phyloP scores from a whole-genome alignment of 2,797 vertebrate genomes.

The Synanceia verrucosa region DNA sequence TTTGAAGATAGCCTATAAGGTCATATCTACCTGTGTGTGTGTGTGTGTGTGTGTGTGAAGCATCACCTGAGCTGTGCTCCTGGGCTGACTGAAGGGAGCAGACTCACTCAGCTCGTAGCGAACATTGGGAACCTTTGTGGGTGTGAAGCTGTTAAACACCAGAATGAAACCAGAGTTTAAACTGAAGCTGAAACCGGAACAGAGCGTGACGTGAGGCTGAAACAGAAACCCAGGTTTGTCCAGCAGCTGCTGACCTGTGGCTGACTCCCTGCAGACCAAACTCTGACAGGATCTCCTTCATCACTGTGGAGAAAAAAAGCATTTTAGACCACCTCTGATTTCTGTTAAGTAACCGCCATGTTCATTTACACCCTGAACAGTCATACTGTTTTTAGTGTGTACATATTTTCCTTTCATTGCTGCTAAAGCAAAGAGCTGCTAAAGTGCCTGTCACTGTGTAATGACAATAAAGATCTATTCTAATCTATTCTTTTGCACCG shows the following conservation, averaged over 20 bases:
- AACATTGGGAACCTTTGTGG: conserved; percentile 82
- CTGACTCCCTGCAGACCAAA: conserved; percentile 83
- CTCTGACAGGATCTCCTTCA: conserved; percentile 84
- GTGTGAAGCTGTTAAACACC: conserved; percentile 72
- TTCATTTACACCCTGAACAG: too few species aligned
- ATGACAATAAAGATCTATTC: too few species aligned
- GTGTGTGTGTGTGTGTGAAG: background rate
- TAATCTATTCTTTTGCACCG: too few species aligned
- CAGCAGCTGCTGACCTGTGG: conserved; percentile 72
- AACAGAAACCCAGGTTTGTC: conserved; percentile 17
- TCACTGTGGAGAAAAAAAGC: conserved; percentile 69
- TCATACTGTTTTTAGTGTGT: too few species aligned
- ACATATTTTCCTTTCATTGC: too few species aligned
- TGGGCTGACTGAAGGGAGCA: conserved; percentile 16
- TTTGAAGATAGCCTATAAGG: too few species aligned
- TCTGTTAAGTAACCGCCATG: too few species aligned
- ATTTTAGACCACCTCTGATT: too few species aligned
- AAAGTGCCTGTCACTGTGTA: too few species aligned
- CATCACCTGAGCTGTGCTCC: conserved; percentile 42
- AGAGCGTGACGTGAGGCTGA: background rate
- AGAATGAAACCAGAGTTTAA: conserved; percentile 40
- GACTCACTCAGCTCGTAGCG: conserved; percentile 79
- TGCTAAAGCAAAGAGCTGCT: too few species aligned
- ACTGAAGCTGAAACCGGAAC: conserved; percentile 12
- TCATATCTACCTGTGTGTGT: background rate